phyloP scores from a whole-genome alignment of 53 echinoderm and acorn worm genomes.

The Patiria pectinifera region DNA sequence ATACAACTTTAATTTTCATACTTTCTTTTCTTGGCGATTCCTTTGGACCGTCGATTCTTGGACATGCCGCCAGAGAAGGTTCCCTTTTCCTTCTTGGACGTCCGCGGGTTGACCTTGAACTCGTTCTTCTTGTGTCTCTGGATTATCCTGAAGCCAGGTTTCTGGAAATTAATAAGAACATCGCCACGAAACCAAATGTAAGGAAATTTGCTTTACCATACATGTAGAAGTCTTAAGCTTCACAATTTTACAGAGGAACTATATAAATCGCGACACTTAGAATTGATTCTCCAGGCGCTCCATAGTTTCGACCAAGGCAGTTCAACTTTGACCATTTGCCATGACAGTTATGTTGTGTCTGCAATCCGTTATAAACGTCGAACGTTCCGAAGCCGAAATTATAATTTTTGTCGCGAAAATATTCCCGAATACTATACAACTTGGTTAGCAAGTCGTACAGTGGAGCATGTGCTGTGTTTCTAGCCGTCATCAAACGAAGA shows the following conservation, averaged over 20 bases:
- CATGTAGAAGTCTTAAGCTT: too few species aligned
- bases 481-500: too few species aligned
- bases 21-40: conserved; percentile 49
- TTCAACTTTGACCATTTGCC: neutral
- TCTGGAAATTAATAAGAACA: neutral
- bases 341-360: too few species aligned
- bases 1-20: neutral
- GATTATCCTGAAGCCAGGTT: conserved; percentile 23
- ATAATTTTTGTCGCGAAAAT: too few species aligned
- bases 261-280: neutral
- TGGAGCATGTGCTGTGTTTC: too few species aligned
- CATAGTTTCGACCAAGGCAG: neutral
- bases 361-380: too few species aligned
- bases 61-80: conserved; percentile 47
- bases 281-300: neutral
- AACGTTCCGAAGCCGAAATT: too few species aligned
- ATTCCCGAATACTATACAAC: too few species aligned
- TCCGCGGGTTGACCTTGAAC: conserved; percentile 19
- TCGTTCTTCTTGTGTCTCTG: conserved; percentile 31
- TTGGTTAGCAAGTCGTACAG: too few species aligned
- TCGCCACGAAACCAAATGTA: too few species aligned
- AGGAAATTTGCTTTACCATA: too few species aligned
- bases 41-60: conserved; percentile 21
- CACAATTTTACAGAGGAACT: neutral
- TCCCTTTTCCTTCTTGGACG: conserved; percentile 12